Base-by-base conservation (phyloP, 2,113 vertebrate species). In the Grammomys surdaster region DNA sequence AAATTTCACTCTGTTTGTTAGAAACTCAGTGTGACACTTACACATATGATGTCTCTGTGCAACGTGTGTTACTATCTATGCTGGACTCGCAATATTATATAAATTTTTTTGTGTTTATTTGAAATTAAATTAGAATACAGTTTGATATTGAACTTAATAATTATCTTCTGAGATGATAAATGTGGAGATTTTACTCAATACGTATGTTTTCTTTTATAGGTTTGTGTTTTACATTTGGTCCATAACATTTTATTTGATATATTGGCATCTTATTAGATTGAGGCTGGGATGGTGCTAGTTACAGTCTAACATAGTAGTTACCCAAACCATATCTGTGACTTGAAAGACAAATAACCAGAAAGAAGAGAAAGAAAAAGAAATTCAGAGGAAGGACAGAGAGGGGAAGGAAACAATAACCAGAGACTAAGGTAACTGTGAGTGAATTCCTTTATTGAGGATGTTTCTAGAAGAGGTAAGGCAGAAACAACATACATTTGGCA, bases 381-480 rank as follows among this genome's bases (percentile, higher is more conserved):
- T 9, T 43, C 36, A 72, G 22, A 19, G 7, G 33, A 26, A 48
- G 9, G 16, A 0, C 4, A 5, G 4, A 26, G 78, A 81, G 36
- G 20, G 26, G 36, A 54, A 91, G 56, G 28, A 75, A 93, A 60
- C 11, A 60, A 24, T 84, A 75, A 95, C 48, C 67, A 87, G 88
- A 51, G 60, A 69, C 58, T 20, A 90, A 36, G 28, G 7, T 87
- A 24, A 48, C 43, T 92, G 22, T 43, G 67, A 69, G 93, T 69
- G 14, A 72, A 76, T 80, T 87, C 72, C 16, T 85, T 95, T 86
- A 48, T 90, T 90, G 58, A 94, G 17, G 19, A 72, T 82, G 26
- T 89, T 92, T 92, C 76, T 94, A 72, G 26, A 78, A 87, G 46
- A 94, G n/a, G 70, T 85, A 76, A 70, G 28, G 56, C 81, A 89